Conservation (phyloP, 2,113 vertebrate species). For the Myocastor coypus region DNA sequence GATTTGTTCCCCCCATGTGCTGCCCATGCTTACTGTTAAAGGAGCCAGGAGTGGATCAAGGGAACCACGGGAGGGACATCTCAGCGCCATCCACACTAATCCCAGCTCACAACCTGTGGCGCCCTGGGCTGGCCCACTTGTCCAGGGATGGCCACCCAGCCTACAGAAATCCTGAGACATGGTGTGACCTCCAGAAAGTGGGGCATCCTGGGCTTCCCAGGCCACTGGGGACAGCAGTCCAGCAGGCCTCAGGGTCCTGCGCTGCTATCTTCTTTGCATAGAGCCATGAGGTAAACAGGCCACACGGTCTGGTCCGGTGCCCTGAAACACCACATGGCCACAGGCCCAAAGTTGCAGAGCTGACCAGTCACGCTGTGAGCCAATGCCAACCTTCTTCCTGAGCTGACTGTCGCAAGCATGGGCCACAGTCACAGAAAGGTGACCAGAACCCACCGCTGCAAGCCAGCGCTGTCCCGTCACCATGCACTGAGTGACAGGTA, state of each 20-base stretch:
- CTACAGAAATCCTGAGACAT: not conserved
- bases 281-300: not conserved
- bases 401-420: not conserved
- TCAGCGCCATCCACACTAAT: not conserved
- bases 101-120: not conserved
- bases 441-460: not conserved
- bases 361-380: not conserved
- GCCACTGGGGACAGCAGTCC: accelerated
- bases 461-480: not conserved
- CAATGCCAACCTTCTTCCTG: not conserved
- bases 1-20: not conserved
- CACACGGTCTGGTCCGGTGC: too few relatives aligned
- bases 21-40: not conserved
- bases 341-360: too few relatives aligned
- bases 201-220: not conserved
- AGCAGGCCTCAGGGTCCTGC: not conserved
- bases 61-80: not conserved
- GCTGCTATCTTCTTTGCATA: not conserved
- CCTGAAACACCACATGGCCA: accelerated
- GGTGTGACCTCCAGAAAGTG: too few relatives aligned
- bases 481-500: not conserved
- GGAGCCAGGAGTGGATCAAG: too few relatives aligned
- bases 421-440: not conserved
- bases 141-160: not conserved
- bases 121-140: not conserved